phyloP scores from a whole-genome alignment of 2,113 vertebrate genomes.

The Antechinus stuartii region DNA sequence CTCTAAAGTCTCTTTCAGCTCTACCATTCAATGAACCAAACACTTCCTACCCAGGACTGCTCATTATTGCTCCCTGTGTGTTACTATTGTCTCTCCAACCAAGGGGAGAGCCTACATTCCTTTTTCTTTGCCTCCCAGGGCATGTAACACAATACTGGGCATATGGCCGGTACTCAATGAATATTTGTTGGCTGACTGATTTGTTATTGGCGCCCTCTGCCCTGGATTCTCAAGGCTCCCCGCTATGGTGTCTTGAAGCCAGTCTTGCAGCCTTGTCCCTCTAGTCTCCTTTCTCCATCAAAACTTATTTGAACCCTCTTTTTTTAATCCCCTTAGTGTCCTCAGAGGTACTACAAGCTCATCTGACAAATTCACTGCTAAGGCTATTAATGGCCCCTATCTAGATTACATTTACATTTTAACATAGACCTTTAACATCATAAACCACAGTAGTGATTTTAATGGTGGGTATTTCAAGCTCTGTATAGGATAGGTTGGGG shows the following conservation, averaged over 20 bases:
- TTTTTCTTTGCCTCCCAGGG: not conserved
- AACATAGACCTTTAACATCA: too few relatives aligned
- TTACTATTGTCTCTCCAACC: not conserved
- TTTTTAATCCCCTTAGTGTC: not conserved
- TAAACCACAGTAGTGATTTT: too few relatives aligned
- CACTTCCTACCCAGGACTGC: not conserved
- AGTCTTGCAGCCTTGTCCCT: not conserved
- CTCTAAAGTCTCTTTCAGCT: not conserved
- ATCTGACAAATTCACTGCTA: too few relatives aligned
- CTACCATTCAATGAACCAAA: not conserved
- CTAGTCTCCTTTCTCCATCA: not conserved
- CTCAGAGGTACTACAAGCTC: too few relatives aligned
- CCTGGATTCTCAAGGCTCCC: not conserved
- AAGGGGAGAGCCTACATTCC: not conserved
- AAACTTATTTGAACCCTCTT: not conserved
- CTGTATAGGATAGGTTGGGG: too few relatives aligned
- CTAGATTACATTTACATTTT: too few relatives aligned
- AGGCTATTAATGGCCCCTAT: too few relatives aligned
- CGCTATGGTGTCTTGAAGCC: not conserved
- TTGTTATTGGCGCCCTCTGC: not conserved
- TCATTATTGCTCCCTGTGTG: not conserved
- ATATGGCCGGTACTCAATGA: conserved; percentile 37
- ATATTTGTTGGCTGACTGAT: not conserved
- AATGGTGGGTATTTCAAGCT: too few relatives aligned
- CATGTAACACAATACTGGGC: not conserved